Evolutionary conservation across 2,113 vertebrate species (phyloP), one percentile per base, ranked within the genome.

Genomic region (Colistium nudipinnis): DNA sequence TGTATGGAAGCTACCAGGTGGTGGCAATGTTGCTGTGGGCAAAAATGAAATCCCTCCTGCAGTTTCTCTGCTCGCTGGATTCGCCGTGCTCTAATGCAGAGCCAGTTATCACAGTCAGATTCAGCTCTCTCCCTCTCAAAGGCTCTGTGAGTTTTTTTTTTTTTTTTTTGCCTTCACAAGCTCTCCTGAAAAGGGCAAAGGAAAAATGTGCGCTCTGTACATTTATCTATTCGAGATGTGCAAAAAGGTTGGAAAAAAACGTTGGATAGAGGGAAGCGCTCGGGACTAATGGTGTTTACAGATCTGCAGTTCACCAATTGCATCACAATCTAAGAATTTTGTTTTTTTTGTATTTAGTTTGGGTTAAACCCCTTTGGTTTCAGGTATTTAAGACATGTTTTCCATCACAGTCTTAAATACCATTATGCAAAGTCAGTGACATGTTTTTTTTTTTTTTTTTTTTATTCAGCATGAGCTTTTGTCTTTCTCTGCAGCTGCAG

Each of bases 11-110:
- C 70, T 19, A 39, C 90, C 92, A 92, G 84, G 69, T 81, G 92
- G 88, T 89, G 92, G 90, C 91, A 92, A 72, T 91, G 88, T 92
- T 92, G 92, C 82, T 85, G 83, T 80, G 64, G 72, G 68, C 80
- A 81, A 62, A 70, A 35, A 49, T 3, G 57, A 84, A 84, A 54
- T 71, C 62, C 57, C 54, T 81, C 56, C 76, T 74, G 54, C 65
- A 33, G 62, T 28, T 47, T 68, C 1, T 25, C 35, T 12, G 33
- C 27, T 61, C 55, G 16, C 59, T 35, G 41, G 56, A 69, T 14
- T 38, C 13, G 67, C 12, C 6, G n/a, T 49, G 20, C 17, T 81
- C 24, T 62, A 67, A 68, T 43, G 44, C 24, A 70, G 61, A 76
- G 22, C 53, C 30, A 27, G 41, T 28, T 65, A 35, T 49, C 39